Conservation (phyloP, 2,797 vertebrate genomes). For the Labroides dimidiatus region DNA sequence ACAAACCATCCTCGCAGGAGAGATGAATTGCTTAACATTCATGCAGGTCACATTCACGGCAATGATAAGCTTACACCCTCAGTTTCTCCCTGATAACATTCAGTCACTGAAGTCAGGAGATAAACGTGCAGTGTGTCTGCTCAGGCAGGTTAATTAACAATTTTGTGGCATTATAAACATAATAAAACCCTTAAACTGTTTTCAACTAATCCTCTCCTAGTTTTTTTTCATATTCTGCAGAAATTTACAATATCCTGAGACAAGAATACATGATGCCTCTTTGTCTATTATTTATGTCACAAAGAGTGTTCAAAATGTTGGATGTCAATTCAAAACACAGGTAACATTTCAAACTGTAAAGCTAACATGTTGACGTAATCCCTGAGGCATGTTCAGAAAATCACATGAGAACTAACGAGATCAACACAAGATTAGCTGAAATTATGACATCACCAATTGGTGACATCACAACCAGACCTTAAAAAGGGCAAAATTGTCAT, state of each 20-base stretch:
- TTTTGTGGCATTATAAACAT: constrained; percentile 2
- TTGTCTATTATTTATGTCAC: too few species aligned
- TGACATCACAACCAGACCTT: too few species aligned
- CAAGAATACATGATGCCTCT: too few species aligned
- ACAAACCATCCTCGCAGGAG: constrained; percentile 43
- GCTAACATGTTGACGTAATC: too few species aligned
- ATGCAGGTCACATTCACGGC: constrained; percentile 41
- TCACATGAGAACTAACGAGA: too few species aligned
- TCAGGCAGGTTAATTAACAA: constrained; percentile 6
- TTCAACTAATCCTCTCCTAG: not conserved
- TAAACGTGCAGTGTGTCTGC: constrained; percentile 7
- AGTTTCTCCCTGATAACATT: not conserved
- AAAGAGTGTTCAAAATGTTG: too few species aligned
- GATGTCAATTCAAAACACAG: too few species aligned
- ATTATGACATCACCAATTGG: too few species aligned
- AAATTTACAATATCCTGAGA: not conserved
- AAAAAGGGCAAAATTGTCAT: too few species aligned
- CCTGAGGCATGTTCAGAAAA: too few species aligned
- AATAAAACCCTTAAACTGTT: not conserved
- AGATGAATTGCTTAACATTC: constrained; percentile 52
- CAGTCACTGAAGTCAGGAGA: not conserved
- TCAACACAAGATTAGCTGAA: too few species aligned
- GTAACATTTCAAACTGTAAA: too few species aligned
- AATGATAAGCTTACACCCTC: constrained; percentile 12
- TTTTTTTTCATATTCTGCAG: not conserved